phyloP scores from a whole-genome alignment of 2,888 invertebrate species.

The Zygaena filipendulae region DNA sequence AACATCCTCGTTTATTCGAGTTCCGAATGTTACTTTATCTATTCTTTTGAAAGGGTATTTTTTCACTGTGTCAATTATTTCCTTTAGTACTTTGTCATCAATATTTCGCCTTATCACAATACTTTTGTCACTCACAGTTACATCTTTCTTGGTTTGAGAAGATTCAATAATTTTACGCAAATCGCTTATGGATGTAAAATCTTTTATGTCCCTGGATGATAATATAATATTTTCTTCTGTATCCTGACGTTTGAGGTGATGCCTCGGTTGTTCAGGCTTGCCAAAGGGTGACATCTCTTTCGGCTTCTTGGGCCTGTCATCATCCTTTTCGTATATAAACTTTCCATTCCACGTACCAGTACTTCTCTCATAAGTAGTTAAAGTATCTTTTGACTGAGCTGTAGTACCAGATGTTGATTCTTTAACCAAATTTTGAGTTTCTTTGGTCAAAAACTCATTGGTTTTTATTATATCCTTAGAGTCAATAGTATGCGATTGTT shows the following conservation, averaged over 20 bases:
- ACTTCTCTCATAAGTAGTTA: conserved; percentile 53
- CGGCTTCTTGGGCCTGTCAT: conserved; percentile 47
- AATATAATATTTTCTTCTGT: conserved; percentile 60
- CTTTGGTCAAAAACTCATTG: conserved; percentile 46
- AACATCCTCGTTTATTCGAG: conserved; percentile 69
- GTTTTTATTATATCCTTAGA: conserved; percentile 36
- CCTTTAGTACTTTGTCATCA: conserved; percentile 52
- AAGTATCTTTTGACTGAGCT: conserved; percentile 47
- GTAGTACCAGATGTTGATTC: conserved; percentile 39
- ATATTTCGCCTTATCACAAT: conserved; percentile 59
- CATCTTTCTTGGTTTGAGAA: conserved; percentile 49
- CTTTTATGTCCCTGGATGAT: conserved; percentile 58
- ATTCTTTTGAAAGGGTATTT: conserved; percentile 62
- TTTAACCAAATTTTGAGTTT: conserved; percentile 56
- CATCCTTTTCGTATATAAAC: conserved; percentile 61
- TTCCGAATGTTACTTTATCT: conserved; percentile 63
- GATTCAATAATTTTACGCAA: conserved; percentile 55
- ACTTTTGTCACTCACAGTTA: conserved; percentile 55
- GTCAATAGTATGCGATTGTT: conserved; percentile 29
- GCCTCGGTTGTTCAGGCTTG: conserved; percentile 46
- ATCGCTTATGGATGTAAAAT: conserved; percentile 59
- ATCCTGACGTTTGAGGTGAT: conserved; percentile 55
- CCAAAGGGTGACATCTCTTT: conserved; percentile 55
- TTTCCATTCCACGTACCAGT: conserved; percentile 70
- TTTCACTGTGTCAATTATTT: conserved; percentile 59